Base-by-base conservation (phyloP, 2,113 vertebrate genomes). In the Rhabdomys dilectus region DNA sequence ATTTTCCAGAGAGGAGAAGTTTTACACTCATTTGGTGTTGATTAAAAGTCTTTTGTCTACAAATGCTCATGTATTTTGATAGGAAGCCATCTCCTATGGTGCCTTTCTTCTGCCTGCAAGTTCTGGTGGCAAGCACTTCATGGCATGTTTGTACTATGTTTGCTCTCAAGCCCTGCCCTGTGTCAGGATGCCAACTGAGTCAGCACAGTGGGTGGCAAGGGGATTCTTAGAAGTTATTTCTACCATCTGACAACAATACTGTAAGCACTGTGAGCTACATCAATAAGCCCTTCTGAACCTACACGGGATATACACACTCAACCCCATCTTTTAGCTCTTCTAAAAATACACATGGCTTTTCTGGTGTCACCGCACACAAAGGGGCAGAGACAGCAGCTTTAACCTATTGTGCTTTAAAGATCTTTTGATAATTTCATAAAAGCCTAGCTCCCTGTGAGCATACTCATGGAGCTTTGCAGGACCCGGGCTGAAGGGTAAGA, bases 31-130 rank as follows among this genome's bases (percentile, higher is more conserved):
- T 3, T 72, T 60, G 39, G 11, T 31, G n/a, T 87, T 91, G 62
- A 72, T 86, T 88, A 93, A 11, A 95, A 84, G 72, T 56, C 36
- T 13, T 95, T 68, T 96, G 12, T 48, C 95, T 88, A 91, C 3
- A 91, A 42, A 87, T 64, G 29, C 89, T 17, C 34, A 1, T 39
- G 15, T 70, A 45, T 88, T 16, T n/a, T 85, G 51, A 60, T 29
- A 60, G 29, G 53, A 82, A 92, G 53, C 26, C 7, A 3, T 75
- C 60, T 68, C 73, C 42, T 15, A 77, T 87, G 34, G 31, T 88
- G 64, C 64, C 64, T n/a, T 88, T 88, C 85, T 8, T 39, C 56
- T 80, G 26, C 19, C 16, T 56, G 13, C 17, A 16, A 81, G 4
- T 75, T 88, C 29, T 42, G 60, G 24, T 81, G 24, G 45, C 36